Percentiles rank a stretch among this genome's conserved stretches.
Evolutionary conservation across 2,113 vertebrate species (phyloP).

Genomic region (Guaruba guarouba): DNA sequence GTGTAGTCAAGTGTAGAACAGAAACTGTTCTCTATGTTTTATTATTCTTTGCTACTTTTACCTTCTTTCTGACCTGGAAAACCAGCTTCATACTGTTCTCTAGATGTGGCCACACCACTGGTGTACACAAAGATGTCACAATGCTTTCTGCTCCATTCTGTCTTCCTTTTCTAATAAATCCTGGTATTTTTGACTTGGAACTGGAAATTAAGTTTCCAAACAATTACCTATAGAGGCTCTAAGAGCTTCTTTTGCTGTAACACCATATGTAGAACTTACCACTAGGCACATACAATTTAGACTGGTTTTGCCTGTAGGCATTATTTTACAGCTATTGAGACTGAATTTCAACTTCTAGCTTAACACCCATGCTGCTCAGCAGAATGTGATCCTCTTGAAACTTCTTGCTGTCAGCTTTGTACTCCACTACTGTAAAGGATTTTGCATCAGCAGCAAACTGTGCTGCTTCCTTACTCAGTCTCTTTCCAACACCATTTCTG

Average conservation of each 20-base stretch:
- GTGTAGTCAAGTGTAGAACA: not conserved
- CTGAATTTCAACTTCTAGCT: not conserved
- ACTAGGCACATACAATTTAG: not conserved
- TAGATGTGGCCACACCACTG: not conserved
- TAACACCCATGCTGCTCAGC: not conserved
- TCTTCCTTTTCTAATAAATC: not conserved
- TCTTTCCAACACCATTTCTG: conserved; percentile 26
- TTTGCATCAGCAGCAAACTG: conserved; percentile 13
- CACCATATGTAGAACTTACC: not conserved
- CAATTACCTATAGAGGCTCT: not conserved
- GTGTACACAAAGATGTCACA: not conserved
- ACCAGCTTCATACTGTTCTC: not conserved
- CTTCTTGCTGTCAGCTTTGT: not conserved
- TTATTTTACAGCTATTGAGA: not conserved
- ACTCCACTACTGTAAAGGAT: not conserved
- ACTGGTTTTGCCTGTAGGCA: not conserved
- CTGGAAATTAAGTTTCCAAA: not conserved
- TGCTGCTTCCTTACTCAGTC: not conserved
- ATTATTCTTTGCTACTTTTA: not conserved
- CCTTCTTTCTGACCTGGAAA: not conserved
- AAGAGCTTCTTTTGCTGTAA: not conserved
- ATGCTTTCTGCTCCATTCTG: not conserved
- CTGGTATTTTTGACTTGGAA: not conserved
- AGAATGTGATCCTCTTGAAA: not conserved
- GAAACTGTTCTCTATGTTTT: not conserved